These are phyloP conservation scores for Trachymyrmex septentrionalis DNA, from an alignment of 1,140 invertebrate genomes.

Conservation along the genomic window DNA sequence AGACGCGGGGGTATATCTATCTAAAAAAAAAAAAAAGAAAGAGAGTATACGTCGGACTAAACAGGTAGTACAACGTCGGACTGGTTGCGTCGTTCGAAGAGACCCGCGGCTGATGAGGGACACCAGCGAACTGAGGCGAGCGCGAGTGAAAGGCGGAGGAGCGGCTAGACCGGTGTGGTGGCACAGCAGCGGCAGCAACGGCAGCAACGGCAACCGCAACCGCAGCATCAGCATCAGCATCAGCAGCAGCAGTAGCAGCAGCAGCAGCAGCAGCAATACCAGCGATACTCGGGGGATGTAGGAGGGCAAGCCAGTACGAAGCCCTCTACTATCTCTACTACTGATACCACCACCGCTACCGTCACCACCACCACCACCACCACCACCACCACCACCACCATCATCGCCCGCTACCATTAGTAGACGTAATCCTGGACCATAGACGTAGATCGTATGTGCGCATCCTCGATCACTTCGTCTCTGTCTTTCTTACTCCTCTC, in stretches of 20 bases:
- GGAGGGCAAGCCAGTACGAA: conserved; percentile 29
- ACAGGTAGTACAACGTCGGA: not conserved
- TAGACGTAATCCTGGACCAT: not conserved
- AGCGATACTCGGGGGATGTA: not conserved
- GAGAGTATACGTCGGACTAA: not conserved
- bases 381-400: not conserved
- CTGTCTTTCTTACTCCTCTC: not conserved
- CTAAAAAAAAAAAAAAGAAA: not conserved
- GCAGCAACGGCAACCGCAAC: conserved; percentile 3
- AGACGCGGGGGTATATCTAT: not conserved
- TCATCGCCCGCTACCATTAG: not conserved
- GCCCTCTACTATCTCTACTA: conserved; percentile 34
- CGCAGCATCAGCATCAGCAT: not conserved
- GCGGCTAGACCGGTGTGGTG: not conserved
- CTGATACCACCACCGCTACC: no score
- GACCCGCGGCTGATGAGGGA: conserved; percentile 79
- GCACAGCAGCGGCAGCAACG: conserved; percentile 19
- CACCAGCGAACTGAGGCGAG: conserved; percentile 79
- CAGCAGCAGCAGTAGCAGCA: conserved; percentile 1
- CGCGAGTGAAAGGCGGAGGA: conserved; percentile 81
- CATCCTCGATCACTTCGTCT: conserved; percentile 30
- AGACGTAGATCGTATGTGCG: not conserved
- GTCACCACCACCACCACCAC: not conserved
- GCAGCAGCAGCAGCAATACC: conserved; percentile 10
- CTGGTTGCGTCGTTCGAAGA: conserved; percentile 19